Evolutionary conservation across 2,797 vertebrate genomes (phyloP).

Genomic region (Rhynchotus rufescens): DNA sequence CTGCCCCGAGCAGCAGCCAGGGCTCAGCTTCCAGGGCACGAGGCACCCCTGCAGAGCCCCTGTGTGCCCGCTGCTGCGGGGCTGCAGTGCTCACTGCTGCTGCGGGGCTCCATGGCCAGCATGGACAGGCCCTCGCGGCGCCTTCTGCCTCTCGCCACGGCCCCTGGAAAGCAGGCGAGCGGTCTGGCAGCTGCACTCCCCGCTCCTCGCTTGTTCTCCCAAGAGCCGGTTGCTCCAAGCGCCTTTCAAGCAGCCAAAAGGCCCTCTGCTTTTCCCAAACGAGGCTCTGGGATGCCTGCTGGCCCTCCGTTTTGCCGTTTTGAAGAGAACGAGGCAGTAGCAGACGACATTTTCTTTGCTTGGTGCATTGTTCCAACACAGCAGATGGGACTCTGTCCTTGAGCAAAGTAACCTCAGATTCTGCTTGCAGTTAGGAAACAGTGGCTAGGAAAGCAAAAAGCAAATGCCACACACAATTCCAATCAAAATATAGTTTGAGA

Average conservation of each 20-base stretch:
- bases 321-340: background rate
- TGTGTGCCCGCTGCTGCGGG: rapidly evolving
- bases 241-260: background rate
- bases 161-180: background rate
- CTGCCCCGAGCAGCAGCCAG: background rate
- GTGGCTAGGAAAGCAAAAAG: background rate
- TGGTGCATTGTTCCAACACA: slow-evolving; percentile 3
- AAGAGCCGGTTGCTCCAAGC: background rate
- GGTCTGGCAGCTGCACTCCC: background rate
- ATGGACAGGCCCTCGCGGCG: background rate
- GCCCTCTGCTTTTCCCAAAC: background rate
- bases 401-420: slow-evolving; percentile 27
- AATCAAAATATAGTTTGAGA: background rate
- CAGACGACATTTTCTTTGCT: slow-evolving; percentile 23
- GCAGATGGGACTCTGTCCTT: slow-evolving; percentile 46
- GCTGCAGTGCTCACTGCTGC: background rate
- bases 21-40: background rate
- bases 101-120: background rate
- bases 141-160: background rate
- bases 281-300: background rate
- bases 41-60: background rate
- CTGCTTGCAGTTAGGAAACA: background rate
- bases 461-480: background rate
- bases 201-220: background rate
- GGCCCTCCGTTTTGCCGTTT: background rate